phyloP scores from a whole-genome alignment of 2,888 invertebrate species.

The Lithophane socia region DNA sequence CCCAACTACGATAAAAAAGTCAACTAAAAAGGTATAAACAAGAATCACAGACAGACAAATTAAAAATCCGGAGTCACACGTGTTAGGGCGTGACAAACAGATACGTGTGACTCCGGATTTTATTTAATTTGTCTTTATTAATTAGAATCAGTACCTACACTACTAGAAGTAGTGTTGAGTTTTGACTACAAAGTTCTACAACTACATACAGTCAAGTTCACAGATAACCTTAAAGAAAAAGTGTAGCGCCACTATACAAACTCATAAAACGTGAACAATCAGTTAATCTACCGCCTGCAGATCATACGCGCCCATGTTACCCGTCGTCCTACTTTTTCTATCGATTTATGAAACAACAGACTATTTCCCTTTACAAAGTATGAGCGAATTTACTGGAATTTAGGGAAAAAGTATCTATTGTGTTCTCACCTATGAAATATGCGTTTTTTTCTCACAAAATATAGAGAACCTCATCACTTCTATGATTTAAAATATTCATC shows the following conservation, averaged over 20 bases:
- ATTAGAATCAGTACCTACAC: not conserved
- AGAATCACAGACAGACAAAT: no score
- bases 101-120: no score
- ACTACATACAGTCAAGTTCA: not conserved
- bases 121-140: no score
- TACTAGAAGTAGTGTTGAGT: not conserved
- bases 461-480: no score
- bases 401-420: not conserved
- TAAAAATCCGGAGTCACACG: no score
- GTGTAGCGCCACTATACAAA: not conserved
- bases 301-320: conserved; percentile 39
- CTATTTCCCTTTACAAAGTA: conserved; percentile 15
- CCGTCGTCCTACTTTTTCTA: conserved; percentile 51
- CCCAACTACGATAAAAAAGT: no score
- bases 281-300: conserved; percentile 58
- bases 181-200: not conserved
- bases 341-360: conserved; percentile 47
- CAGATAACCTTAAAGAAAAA: not conserved
- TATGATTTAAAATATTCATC: no score
- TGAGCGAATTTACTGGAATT: not conserved
- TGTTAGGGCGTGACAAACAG: no score
- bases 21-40: no score
- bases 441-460: no score
- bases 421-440: no score
- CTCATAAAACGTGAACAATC: conserved; percentile 32